Evolutionary conservation across 2,797 vertebrate genomes (phyloP), one percentile per base, ranked within the genome.

Genomic region (Parauchenoglanis ngamensis): DNA sequence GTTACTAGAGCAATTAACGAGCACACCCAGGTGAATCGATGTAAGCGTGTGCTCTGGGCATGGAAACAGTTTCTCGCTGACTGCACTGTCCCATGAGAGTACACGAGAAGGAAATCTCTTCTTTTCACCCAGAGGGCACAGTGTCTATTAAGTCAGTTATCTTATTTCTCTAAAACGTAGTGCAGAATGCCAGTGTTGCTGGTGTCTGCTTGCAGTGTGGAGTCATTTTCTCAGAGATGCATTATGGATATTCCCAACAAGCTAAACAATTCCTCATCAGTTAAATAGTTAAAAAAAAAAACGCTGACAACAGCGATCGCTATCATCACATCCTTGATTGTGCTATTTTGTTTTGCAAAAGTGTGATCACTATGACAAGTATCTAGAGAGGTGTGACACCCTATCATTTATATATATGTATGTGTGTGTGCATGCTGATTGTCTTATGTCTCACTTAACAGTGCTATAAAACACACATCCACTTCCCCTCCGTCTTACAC

Each of bases 101-200:
- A 79, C n/a, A 87, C 86, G 61, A 72, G 46, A 88, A 81, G 85
- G 28, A 88, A 87, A 88, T 85, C 83, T 85, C 83, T 83, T 79
- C 25, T 80, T 31, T 88, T 89, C 73, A 87, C 85, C 87, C 83
- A 73, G 54, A 85, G 85, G 85, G 67, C 72, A 84, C 87, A 84
- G 82, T 87, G 80, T 91, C 67, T 87, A 77, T 89, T 75, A 57
- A 56, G 67, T 77, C 61, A 2, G 44, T 87, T 83, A 84, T 89
- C 76, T 87, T 52, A 46, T 77, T 63, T 49, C 82, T 35, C 77
- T 65, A 76, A 81, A 80, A 76, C 49, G 11, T 7, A 59, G 19
- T 54, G 28, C 54, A 78, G 49, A 54, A 80, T 44, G 17, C 13
- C 31, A 31, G 31, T 28, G 84, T 73, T 23, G 79, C 44, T 80